phyloP scores from a whole-genome alignment of 2,888 invertebrate genomes.

The Agrotis segetum region DNA sequence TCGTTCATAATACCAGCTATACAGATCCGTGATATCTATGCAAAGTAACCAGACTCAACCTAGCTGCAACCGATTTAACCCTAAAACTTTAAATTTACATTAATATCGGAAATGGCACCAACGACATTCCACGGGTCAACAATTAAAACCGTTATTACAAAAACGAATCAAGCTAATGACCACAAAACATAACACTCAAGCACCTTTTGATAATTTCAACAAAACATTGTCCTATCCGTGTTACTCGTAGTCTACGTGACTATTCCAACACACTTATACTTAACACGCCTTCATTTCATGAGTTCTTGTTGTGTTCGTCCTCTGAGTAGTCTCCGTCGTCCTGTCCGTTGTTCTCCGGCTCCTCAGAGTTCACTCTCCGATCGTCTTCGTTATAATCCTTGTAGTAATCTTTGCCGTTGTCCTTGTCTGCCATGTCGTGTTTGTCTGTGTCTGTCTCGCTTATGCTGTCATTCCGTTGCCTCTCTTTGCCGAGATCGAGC shows the following conservation, averaged over 20 bases:
- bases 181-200: constrained; percentile 89
- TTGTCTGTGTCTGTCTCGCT: constrained; percentile 85
- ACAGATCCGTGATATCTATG: constrained; percentile 49
- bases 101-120: constrained; percentile 89
- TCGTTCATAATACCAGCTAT: constrained; percentile 43
- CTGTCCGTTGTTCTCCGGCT: constrained; percentile 80
- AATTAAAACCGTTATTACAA: constrained; percentile 83
- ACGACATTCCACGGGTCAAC: constrained; percentile 90
- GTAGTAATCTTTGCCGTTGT: constrained; percentile 78
- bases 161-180: constrained; percentile 84
- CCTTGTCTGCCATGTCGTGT: constrained; percentile 91
- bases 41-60: constrained; percentile 70
- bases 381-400: constrained; percentile 82
- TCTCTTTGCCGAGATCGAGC: constrained; percentile 90
- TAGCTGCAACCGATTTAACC: constrained; percentile 75
- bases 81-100: constrained; percentile 83
- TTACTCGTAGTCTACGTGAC: constrained; percentile 69
- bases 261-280: constrained; percentile 69
- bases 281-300: constrained; percentile 80
- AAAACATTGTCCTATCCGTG: constrained; percentile 81
- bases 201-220: constrained; percentile 87
- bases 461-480: constrained; percentile 82
- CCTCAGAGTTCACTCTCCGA: constrained; percentile 77
- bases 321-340: constrained; percentile 89
- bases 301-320: constrained; percentile 84